phyloP scores from a whole-genome alignment of 2,797 vertebrate genomes.

The Phrynocephalus forsythii region DNA sequence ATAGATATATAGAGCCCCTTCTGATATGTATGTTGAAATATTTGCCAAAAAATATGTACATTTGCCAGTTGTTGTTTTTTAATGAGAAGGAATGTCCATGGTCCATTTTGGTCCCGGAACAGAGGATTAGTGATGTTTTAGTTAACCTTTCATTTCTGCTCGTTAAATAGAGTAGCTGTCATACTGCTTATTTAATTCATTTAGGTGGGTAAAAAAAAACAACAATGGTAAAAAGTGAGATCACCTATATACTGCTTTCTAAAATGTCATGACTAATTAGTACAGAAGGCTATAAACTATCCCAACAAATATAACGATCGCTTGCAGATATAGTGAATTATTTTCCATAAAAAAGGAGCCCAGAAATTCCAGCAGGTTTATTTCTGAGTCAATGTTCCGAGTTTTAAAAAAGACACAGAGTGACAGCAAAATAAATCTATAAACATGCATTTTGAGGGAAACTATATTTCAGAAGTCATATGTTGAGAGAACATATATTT shows the following conservation, averaged over 20 bases:
- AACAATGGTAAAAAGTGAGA: not conserved
- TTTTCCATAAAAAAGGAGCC: not conserved
- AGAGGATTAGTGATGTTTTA: not conserved
- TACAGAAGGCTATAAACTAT: not conserved
- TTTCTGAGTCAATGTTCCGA: not conserved
- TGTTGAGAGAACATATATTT: not conserved
- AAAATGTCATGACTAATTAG: conserved; percentile 18
- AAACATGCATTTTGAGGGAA: not conserved
- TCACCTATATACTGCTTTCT: conserved; percentile 9
- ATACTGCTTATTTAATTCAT: conserved; percentile 6
- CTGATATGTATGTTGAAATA: not conserved
- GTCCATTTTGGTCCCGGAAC: not conserved
- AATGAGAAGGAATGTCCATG: not conserved
- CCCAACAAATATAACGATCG: not conserved
- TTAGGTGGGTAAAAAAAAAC: conserved; percentile 10
- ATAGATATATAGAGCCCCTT: not conserved
- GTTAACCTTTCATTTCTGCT: conserved; percentile 43
- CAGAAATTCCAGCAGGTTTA: not conserved
- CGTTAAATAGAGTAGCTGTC: conserved; percentile 40
- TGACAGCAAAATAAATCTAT: not conserved
- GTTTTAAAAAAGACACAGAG: not conserved
- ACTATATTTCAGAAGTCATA: not conserved
- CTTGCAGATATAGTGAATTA: not conserved
- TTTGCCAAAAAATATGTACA: not conserved
- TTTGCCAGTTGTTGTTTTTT: not conserved